These are phyloP conservation scores for Camponotus vicinus DNA, from an alignment of 1,140 invertebrate species.

Conservation along the genomic window DNA sequence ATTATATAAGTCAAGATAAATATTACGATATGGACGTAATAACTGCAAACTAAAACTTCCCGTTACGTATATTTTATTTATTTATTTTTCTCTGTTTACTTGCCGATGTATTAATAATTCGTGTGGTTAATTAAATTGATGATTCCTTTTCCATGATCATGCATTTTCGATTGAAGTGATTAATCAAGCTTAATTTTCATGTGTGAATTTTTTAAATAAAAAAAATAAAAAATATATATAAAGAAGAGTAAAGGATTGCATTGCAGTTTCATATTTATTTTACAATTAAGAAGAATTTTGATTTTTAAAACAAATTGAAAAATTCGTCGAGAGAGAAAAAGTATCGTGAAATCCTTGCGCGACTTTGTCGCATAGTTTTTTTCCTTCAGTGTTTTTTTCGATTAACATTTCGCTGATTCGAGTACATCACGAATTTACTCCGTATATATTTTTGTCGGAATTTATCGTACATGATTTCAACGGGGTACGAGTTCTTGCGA, in stretches of 20 bases:
- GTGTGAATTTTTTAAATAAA: too few relatives aligned
- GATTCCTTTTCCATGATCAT: background rate
- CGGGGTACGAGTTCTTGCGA: background rate
- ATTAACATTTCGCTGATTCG: background rate
- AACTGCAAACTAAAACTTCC: background rate
- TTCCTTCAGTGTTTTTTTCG: background rate
- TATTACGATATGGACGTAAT: too few relatives aligned
- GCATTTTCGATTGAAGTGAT: background rate
- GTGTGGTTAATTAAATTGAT: background rate
- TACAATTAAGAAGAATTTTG: too few relatives aligned
- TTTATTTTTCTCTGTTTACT: background rate
- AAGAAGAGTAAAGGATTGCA: too few relatives aligned
- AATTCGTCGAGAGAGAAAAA: too few relatives aligned
- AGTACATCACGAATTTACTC: background rate
- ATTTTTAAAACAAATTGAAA: too few relatives aligned
- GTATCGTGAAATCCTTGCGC: too few relatives aligned
- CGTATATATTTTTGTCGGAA: conserved; percentile 12
- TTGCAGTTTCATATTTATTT: too few relatives aligned
- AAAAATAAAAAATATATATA: too few relatives aligned
- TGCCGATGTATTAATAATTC: background rate
- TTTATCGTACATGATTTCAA: background rate
- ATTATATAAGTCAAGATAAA: background rate
- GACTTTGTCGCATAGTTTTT: too few relatives aligned
- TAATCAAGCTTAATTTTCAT: too few relatives aligned
- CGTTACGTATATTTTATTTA: background rate